These are phyloP conservation scores for Phymorhynchus buccinoides DNA, from an alignment of 1,140 invertebrate species.

Conservation along the genomic window DNA sequence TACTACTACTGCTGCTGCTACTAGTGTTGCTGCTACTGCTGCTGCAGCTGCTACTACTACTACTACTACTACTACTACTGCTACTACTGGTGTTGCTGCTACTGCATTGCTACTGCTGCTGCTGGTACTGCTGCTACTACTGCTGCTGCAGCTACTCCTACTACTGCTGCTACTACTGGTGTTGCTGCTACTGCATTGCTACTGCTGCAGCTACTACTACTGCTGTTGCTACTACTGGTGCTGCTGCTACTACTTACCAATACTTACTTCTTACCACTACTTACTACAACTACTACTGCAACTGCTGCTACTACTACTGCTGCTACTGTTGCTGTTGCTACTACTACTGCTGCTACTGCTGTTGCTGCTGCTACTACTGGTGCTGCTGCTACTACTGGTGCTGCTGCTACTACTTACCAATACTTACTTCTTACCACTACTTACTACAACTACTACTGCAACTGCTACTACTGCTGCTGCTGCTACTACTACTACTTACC, in stretches of 20 bases:
- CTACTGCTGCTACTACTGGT: no score
- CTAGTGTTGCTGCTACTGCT: no score
- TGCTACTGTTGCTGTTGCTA: background rate
- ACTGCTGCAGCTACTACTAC: background rate
- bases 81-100: no score
- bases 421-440: background rate
- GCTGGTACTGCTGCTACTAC: no score
- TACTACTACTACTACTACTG: background rate
- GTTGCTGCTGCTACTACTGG: background rate
- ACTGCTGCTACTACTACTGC: background rate
- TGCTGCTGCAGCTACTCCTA: no score
- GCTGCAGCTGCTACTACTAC: no score
- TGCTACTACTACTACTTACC: background rate
- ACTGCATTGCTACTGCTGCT: no score
- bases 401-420: background rate
- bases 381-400: background rate
- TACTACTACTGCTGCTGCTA: no score
- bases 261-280: background rate
- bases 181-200: no score
- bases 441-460: background rate
- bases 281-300: background rate
- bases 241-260: background rate
- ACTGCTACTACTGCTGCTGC: background rate
- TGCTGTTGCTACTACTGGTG: background rate
- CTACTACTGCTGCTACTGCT: background rate